Base-by-base conservation (phyloP, 1,140 invertebrate genomes). In the Vanessa tameamea region DNA sequence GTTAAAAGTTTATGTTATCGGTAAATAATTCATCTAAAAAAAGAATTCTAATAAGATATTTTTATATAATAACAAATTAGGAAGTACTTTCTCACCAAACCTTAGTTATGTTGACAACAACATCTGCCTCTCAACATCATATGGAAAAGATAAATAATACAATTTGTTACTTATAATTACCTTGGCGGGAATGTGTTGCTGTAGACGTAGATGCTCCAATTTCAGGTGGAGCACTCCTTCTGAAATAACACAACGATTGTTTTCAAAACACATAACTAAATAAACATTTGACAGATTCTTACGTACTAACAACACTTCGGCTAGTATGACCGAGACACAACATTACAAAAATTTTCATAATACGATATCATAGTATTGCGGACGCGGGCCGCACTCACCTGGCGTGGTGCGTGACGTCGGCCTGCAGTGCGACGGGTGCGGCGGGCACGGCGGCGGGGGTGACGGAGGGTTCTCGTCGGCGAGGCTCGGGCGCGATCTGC, bases 151-250 rank as follows among this genome's bases (percentile, higher is more conserved):
- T 50, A 50, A n/a, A 15, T 50, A 50, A 50, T 15, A 50, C 0
- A n/a, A 20, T 51, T 51, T 51, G 5, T 5, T 9, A 20, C 1
- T 20, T 20, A 20, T 47, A 55, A 57, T 70, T 90, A 95, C 95
- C 95, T 94, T 96, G 96, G 90, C 96, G 93, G 0, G 96, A 96
- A 91, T 96, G 96, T 66, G 94, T 95, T 55, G 95, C 82, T 59
- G 87, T 82, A 13, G 85, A 82, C 16, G 87, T 82, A 11, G 88
- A 82, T 5, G 87, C 79, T 2, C 89, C 86, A 7, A 90, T 83
- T 80, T 93, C 92, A 0, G 87, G 87, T 31, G 88, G 89, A 1
- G 87, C 87, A 68, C 90, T 91, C 70, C 92, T 85, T 76, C 88
- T 93, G 83, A 0, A 61, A 61, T 61, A 15, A 51, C 48, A 51